Evolutionary conservation across 2,888 invertebrate genomes (phyloP).

Genomic region (Iphiclides podalirius): DNA sequence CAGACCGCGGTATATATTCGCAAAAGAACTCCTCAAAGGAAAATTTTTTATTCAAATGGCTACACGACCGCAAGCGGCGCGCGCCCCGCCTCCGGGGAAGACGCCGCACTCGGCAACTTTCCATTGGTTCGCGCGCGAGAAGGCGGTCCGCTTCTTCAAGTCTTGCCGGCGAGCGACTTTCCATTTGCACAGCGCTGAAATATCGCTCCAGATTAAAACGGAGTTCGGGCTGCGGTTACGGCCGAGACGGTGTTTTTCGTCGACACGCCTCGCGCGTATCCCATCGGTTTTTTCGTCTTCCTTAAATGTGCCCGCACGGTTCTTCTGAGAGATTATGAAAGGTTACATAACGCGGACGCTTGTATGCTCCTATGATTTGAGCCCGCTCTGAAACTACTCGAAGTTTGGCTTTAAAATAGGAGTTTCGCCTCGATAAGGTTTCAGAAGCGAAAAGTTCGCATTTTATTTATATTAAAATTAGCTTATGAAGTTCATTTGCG

Average conservation of each 20-base stretch:
- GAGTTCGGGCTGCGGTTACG: conserved; percentile 68
- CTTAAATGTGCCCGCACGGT: too few relatives aligned
- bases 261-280: conserved; percentile 29
- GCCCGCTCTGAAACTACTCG: too few relatives aligned
- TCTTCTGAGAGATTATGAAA: not conserved
- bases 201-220: conserved; percentile 73
- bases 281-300: conserved; percentile 7
- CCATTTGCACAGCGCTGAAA: conserved; percentile 77
- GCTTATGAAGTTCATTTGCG: too few relatives aligned
- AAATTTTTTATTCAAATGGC: conserved; percentile 71
- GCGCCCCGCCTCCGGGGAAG: conserved; percentile 74
- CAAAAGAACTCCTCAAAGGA: conserved; percentile 74
- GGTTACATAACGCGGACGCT: not conserved
- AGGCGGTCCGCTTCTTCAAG: conserved; percentile 67
- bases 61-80: conserved; percentile 60
- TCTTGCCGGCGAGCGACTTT: conserved; percentile 72
- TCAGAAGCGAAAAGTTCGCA: too few relatives aligned
- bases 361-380: too few relatives aligned
- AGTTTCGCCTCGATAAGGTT: too few relatives aligned
- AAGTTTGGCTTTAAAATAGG: too few relatives aligned
- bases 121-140: conserved; percentile 71
- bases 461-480: too few relatives aligned
- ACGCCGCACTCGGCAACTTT: conserved; percentile 73
- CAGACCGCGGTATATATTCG: conserved; percentile 59
- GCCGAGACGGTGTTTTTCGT: conserved; percentile 55